These are phyloP conservation scores for Rhabdomys dilectus DNA, from an alignment of 2,113 vertebrate genomes.

Conservation along the genomic window DNA sequence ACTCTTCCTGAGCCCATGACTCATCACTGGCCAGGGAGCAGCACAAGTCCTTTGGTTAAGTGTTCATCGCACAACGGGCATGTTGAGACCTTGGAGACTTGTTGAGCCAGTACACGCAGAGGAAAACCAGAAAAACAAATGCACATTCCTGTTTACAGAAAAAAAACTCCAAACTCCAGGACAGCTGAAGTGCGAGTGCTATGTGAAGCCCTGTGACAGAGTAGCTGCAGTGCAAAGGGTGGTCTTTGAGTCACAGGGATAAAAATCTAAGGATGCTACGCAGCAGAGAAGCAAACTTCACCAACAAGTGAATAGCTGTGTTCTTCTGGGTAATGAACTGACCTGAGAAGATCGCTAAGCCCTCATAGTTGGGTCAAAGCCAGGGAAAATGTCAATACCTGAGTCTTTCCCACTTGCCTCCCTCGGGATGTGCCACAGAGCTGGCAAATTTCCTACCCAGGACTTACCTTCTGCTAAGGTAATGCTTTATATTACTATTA, in stretches of 20 bases:
- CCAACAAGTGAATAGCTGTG: neutral
- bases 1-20: neutral
- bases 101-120: neutral
- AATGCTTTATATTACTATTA: neutral
- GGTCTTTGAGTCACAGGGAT: neutral
- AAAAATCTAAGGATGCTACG: neutral
- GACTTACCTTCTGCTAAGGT: neutral
- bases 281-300: neutral
- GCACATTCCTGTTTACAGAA: neutral
- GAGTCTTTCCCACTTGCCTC: neutral
- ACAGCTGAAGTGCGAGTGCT: neutral
- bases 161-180: neutral
- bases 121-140: conserved; percentile 32
- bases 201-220: neutral
- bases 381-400: neutral
- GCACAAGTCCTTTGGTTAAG: neutral
- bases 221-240: neutral
- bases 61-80: neutral
- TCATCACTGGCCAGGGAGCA: neutral
- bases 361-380: too few species aligned
- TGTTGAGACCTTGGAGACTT: neutral
- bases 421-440: neutral
- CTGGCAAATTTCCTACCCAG: neutral
- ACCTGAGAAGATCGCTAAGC: neutral
- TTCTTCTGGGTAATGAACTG: neutral